phyloP scores from a whole-genome alignment of 2,888 invertebrate species.

The Petrolisthes manimaculis region DNA sequence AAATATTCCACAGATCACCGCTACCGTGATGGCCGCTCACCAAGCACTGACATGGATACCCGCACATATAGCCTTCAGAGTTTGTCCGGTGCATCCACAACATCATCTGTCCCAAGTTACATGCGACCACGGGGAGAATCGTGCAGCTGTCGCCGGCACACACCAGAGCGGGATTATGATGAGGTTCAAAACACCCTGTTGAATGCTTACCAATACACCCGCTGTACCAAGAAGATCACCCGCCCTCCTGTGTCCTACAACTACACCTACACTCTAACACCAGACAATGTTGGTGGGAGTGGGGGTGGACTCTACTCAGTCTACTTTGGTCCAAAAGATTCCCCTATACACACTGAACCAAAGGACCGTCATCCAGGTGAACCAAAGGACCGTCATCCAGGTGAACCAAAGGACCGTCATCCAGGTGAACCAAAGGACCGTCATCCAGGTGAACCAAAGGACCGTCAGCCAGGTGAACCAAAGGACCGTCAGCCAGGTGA shows the following conservation, averaged over 20 bases:
- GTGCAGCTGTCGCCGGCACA: slow-evolving; percentile 54
- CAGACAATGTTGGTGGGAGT: slow-evolving; percentile 40
- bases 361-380: background rate
- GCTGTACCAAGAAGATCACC: slow-evolving; percentile 55
- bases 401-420: slow-evolving; percentile 5
- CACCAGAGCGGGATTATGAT: slow-evolving; percentile 56
- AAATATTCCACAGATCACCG: slow-evolving; percentile 24
- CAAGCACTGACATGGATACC: slow-evolving; percentile 29
- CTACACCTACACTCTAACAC: slow-evolving; percentile 46
- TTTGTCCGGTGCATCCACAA: slow-evolving; percentile 53
- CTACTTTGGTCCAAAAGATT: slow-evolving; percentile 52
- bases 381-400: slow-evolving; percentile 18
- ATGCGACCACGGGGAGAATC: slow-evolving; percentile 57
- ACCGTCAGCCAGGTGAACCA: slow-evolving; percentile 39
- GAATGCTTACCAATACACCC: slow-evolving; percentile 59
- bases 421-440: slow-evolving; percentile 24
- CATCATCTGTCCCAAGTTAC: slow-evolving; percentile 62
- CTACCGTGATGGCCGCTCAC: background rate
- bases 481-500: slow-evolving; percentile 5
- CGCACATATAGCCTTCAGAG: slow-evolving; percentile 55
- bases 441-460: slow-evolving; percentile 30
- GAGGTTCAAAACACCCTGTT: slow-evolving; percentile 52
- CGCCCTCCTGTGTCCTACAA: slow-evolving; percentile 49
- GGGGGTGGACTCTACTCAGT: slow-evolving; percentile 55
- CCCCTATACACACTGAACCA: background rate